Base-by-base conservation (phyloP, 2,888 invertebrate species). In the Rhyacophila evoluta region DNA sequence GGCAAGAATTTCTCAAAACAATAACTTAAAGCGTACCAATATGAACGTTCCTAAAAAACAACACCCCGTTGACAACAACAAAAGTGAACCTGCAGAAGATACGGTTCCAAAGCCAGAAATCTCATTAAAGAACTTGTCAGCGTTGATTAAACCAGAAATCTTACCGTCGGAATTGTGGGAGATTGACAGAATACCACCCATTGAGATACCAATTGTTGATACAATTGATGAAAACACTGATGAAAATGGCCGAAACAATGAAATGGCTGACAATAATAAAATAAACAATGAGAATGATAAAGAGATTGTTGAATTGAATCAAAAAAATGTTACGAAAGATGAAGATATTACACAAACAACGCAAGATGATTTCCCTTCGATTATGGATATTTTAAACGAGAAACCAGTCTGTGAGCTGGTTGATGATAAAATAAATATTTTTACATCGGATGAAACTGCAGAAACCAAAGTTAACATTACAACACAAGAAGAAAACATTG, bases 361-460 rank as follows among this genome's bases (percentile, higher is more conserved):
- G 25, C 79, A 81, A 71, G 88, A 88, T 82, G 86, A 86, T 55
- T 89, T 89, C 82, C 89, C 89, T 71, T 89, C 89, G n/a, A 89
- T 89, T 79, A 87, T 89, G 87, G 89, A 89, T 77, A 89, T 89
- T 79, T 84, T 89, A n/a, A 89, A 86, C 84, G 86, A 86, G 55
- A 85, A 67, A 83, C 84, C 78, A 79, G 55, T 79, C 83, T 39
- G 36, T 15, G 71, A 77, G 29, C 27, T 84, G 83, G 72, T 75
- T 72, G 75, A 74, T 15, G 72, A 67, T 36, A 84, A 81, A 79
- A 85, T 19, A 5, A n/a, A 69, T 1, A 3, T n/a, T 69, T 3
- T 29, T 33, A 29, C 28, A 29, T 29, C 19, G 1, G 69, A 15
- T 1, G 78, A 75, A 33, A 15, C 27, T 37, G 25, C 28, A 15